A percentile compares a stretch with the other conserved stretches of the same genome.
Conservation (phyloP, 2,888 invertebrate species). For the Hypena proboscidalis region DNA sequence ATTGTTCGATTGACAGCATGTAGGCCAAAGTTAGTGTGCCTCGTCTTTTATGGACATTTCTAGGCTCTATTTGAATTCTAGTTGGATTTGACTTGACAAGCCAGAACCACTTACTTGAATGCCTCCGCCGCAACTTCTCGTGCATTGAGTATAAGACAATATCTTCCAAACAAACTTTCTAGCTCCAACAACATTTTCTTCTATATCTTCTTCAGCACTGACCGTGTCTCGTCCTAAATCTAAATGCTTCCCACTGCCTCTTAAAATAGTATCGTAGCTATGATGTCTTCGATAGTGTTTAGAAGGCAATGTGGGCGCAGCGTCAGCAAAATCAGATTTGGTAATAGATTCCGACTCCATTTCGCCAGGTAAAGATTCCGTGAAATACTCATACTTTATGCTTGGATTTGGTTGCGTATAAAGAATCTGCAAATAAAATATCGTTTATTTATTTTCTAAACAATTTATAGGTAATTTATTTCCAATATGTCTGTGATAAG, state of each 20-base stretch:
- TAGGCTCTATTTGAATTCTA: neutral
- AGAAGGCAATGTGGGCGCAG: conserved; percentile 47
- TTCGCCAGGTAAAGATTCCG: conserved; percentile 86
- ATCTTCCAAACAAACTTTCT: conserved; percentile 91
- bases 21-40: conserved; percentile 38
- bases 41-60: conserved; percentile 8
- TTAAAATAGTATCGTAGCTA: conserved; percentile 57
- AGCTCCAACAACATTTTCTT: conserved; percentile 68
- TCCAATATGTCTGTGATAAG: conserved; percentile 10
- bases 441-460: conserved; percentile 17
- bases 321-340: conserved; percentile 52
- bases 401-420: conserved; percentile 94
- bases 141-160: conserved; percentile 91
- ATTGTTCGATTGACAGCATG: conserved; percentile 33
- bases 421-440: conserved; percentile 86
- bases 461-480: conserved; percentile 20
- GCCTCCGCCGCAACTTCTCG: conserved; percentile 93
- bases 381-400: conserved; percentile 95
- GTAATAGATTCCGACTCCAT: conserved; percentile 61
- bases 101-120: conserved; percentile 79
- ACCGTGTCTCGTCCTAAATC: conserved; percentile 51
- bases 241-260: conserved; percentile 47
- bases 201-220: conserved; percentile 51
- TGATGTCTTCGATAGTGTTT: conserved; percentile 75
- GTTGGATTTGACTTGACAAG: neutral